Conservation (phyloP, 2,113 vertebrate genomes). For the Enhydra lutris region DNA sequence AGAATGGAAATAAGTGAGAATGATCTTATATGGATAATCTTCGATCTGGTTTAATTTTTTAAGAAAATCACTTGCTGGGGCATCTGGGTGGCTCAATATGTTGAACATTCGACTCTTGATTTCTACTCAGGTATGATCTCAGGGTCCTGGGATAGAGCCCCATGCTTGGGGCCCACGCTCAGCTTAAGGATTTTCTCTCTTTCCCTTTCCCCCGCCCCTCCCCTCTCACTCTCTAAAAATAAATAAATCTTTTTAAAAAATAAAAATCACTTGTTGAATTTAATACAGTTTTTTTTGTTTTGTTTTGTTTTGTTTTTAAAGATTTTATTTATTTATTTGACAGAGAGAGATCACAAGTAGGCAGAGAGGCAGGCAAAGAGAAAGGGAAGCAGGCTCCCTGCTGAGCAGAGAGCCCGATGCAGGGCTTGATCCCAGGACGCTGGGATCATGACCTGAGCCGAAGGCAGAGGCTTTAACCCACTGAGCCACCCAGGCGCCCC, state of each 20-base stretch:
- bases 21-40: neutral
- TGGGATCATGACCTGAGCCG: too few relatives aligned
- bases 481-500: too few relatives aligned
- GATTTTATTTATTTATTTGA: too few relatives aligned
- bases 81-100: neutral
- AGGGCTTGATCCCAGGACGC: too few relatives aligned
- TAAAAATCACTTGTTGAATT: neutral
- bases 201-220: neutral
- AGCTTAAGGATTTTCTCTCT: neutral
- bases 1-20: neutral
- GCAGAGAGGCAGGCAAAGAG: too few relatives aligned
- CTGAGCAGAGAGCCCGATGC: too few relatives aligned
- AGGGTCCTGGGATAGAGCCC: neutral
- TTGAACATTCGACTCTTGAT: neutral
- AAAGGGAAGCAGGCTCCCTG: too few relatives aligned
- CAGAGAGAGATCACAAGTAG: too few relatives aligned
- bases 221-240: neutral
- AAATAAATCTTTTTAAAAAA: neutral
- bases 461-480: too few relatives aligned
- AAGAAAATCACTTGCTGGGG: neutral
- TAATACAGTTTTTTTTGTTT: neutral
- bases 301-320: too few relatives aligned
- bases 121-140: neutral
- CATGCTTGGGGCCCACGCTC: neutral
- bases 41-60: neutral